Percentiles rank a stretch among this genome's conserved stretches.
phyloP scores from a whole-genome alignment of 2,113 vertebrate species.

The Mellivora capensis region DNA sequence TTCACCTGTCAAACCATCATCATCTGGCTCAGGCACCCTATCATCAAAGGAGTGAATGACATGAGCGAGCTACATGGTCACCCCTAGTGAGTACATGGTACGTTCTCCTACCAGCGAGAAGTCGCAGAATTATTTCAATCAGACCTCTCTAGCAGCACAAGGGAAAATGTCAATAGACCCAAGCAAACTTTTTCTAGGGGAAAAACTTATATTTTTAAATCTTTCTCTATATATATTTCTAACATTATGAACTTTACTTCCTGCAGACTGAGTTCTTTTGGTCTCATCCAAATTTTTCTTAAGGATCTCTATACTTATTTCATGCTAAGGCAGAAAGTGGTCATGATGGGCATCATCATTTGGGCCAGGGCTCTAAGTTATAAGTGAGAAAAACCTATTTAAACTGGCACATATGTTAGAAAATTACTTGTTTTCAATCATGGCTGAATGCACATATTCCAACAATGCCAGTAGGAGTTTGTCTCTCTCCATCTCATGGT shows the following conservation, averaged over 20 bases:
- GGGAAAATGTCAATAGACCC: background rate
- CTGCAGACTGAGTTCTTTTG: background rate
- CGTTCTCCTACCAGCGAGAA: background rate
- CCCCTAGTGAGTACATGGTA: too few species aligned
- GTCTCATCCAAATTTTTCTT: background rate
- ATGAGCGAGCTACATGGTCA: fast-evolving
- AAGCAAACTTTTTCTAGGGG: background rate
- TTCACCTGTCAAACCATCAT: background rate
- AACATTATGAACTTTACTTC: background rate
- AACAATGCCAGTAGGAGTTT: too few species aligned
- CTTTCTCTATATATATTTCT: background rate
- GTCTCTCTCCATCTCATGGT: background rate
- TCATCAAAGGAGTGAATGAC: background rate
- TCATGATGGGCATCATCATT: background rate
- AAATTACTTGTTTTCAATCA: too few species aligned
- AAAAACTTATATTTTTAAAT: background rate
- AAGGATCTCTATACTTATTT: background rate
- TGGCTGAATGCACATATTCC: background rate
- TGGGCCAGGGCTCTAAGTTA: background rate
- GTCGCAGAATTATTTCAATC: background rate
- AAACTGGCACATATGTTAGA: background rate
- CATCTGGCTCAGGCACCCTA: background rate
- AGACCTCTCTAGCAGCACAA: background rate
- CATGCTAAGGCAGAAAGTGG: background rate
- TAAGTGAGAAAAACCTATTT: background rate